Evolutionary conservation across 2,113 vertebrate species (phyloP).

Genomic region (Tragelaphus buxtoni): DNA sequence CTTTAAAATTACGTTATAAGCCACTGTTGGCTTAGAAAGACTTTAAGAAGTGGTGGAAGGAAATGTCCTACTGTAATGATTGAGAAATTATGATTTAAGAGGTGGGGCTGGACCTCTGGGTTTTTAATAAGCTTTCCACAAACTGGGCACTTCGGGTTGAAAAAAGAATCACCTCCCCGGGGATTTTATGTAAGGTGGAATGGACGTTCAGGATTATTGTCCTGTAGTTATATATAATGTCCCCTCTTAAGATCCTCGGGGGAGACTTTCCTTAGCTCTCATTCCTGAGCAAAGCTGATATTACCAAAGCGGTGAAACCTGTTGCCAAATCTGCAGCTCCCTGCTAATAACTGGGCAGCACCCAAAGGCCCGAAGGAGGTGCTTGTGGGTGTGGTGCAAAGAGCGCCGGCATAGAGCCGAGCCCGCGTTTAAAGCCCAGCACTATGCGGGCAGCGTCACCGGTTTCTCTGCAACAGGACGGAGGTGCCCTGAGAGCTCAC

Average conservation of each 20-base stretch:
- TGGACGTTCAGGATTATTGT: not conserved
- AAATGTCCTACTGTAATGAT: not conserved
- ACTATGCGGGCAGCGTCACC: not conserved
- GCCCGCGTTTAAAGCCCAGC: not conserved
- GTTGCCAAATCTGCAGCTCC: not conserved
- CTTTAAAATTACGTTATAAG: not conserved
- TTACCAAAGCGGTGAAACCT: not conserved
- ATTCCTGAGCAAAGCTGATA: not conserved
- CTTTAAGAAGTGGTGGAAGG: not conserved
- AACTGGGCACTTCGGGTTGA: not conserved
- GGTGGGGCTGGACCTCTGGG: not conserved
- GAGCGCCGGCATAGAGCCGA: not conserved
- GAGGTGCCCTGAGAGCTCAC: not conserved
- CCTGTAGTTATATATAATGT: fast-evolving
- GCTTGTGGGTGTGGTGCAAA: not conserved
- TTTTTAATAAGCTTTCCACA: not conserved
- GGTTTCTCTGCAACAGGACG: not conserved
- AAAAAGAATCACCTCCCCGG: not conserved
- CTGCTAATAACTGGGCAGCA: not conserved
- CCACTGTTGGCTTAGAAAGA: not conserved
- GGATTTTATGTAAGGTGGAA: not conserved
- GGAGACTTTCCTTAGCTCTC: not conserved
- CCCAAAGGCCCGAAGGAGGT: not conserved
- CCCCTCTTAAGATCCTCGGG: no score
- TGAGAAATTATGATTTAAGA: not conserved